Conservation (phyloP, 2,888 invertebrate genomes). For the Epistrophe eligans region DNA sequence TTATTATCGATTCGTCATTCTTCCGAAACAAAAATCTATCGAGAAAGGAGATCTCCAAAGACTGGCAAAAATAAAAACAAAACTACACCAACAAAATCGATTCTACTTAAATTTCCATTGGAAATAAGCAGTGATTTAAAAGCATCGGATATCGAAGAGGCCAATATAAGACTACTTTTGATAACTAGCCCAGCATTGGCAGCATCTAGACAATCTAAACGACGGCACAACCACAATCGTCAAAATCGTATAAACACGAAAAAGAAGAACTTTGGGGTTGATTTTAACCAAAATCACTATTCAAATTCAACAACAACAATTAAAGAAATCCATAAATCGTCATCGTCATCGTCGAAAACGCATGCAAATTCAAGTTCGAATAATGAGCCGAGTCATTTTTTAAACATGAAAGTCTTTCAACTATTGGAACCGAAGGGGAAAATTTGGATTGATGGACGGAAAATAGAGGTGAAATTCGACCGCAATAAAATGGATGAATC, state of each 20-base stretch:
- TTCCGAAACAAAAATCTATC: slow-evolving; percentile 38
- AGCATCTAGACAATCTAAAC: slow-evolving; percentile 28
- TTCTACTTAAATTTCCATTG: slow-evolving; percentile 78
- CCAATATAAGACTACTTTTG: slow-evolving; percentile 81
- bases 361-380: background rate
- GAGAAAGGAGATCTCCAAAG: slow-evolving; percentile 48
- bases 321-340: background rate
- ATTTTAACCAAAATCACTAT: slow-evolving; percentile 14
- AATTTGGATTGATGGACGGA: slow-evolving; percentile 82
- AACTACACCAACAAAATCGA: slow-evolving; percentile 71
- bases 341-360: background rate
- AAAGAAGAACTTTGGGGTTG: slow-evolving; percentile 2
- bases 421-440: slow-evolving; percentile 78
- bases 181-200: slow-evolving; percentile 80
- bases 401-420: slow-evolving; percentile 81
- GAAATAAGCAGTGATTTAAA: slow-evolving; percentile 73
- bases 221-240: slow-evolving; percentile 45
- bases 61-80: slow-evolving; percentile 8
- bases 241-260: slow-evolving; percentile 7
- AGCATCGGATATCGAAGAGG: slow-evolving; percentile 80
- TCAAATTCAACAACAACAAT: slow-evolving; percentile 13
- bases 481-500: slow-evolving; percentile 78
- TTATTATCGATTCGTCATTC: slow-evolving; percentile 79
- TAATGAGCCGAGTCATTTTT: slow-evolving; percentile 61
- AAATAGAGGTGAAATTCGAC: slow-evolving; percentile 80